These are phyloP conservation scores for Dynastes maya DNA, from an alignment of 2,888 invertebrate species.

Conservation along the genomic window DNA sequence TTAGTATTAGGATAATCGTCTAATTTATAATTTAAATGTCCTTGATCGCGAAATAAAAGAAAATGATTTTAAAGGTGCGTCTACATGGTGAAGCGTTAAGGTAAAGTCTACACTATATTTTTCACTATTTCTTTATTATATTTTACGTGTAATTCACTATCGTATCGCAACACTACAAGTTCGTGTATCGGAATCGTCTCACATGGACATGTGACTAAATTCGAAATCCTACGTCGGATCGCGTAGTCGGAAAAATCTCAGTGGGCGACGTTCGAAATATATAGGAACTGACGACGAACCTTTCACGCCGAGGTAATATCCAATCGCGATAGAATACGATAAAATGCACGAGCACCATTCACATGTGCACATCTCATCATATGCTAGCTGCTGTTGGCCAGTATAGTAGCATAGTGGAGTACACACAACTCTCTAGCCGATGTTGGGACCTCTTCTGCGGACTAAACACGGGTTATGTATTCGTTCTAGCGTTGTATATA, in stretches of 20 bases:
- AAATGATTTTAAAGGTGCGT: neutral
- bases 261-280: constrained; percentile 37
- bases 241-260: constrained; percentile 49
- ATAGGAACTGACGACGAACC: constrained; percentile 49
- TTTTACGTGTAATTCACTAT: too few relatives aligned
- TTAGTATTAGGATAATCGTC: neutral
- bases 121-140: too few relatives aligned
- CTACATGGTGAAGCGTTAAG: neutral
- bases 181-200: neutral
- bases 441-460: constrained; percentile 14
- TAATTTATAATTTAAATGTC: constrained; percentile 38
- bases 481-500: constrained; percentile 26
- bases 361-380: neutral
- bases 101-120: too few relatives aligned
- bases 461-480: constrained; percentile 30
- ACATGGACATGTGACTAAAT: constrained; percentile 13
- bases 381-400: neutral
- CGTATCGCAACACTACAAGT: neutral
- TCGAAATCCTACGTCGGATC: neutral
- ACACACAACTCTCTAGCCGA: neutral
- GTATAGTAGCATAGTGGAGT: too few relatives aligned
- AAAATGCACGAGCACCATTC: neutral
- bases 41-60: neutral
- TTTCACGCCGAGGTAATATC: constrained; percentile 48
- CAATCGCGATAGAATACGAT: too few relatives aligned